phyloP scores from a whole-genome alignment of 2,113 vertebrate genomes.

The Marcusenius ussheri region DNA sequence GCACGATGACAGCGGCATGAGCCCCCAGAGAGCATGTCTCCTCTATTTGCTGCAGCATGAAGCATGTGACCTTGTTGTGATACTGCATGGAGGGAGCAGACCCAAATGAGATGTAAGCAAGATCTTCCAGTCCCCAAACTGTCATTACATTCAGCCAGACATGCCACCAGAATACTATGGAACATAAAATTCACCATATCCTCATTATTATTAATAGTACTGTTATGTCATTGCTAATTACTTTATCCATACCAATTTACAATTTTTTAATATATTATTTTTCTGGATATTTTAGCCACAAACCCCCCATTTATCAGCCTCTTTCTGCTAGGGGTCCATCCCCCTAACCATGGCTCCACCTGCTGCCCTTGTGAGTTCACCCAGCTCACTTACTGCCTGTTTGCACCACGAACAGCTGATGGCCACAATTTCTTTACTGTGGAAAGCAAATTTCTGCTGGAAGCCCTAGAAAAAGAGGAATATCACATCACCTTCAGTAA shows the following conservation, averaged over 20 bases:
- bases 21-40: conserved; percentile 87
- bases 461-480: conserved; percentile 70
- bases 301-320: not conserved
- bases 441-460: conserved; percentile 95
- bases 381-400: conserved; percentile 76
- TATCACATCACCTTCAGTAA: not conserved
- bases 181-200: not conserved
- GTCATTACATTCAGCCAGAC: not conserved
- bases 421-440: conserved; percentile 94
- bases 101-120: not conserved
- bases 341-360: not conserved
- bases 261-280: not conserved
- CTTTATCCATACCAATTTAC: not conserved
- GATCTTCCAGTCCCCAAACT: not conserved
- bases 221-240: not conserved
- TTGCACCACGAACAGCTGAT: conserved; percentile 99
- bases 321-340: not conserved
- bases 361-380: not conserved
- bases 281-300: not conserved
- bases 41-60: conserved; percentile 95
- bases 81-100: conserved; percentile 58
- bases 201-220: not conserved
- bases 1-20: conserved; percentile 84
- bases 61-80: conserved; percentile 95
- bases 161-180: not conserved